phyloP scores from a whole-genome alignment of 1,140 invertebrate genomes.

The Pogonus chalceus region DNA sequence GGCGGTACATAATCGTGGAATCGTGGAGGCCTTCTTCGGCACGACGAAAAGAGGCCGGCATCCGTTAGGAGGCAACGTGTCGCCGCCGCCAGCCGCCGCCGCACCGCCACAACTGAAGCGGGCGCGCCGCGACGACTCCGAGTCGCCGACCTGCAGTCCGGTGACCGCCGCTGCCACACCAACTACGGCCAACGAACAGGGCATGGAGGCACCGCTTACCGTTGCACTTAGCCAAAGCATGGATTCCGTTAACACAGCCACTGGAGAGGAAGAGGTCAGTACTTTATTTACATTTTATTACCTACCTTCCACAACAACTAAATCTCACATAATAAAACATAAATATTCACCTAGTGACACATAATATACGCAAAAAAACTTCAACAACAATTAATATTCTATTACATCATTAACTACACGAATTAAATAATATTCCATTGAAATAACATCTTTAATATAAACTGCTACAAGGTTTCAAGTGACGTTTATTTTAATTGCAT shows the following conservation, averaged over 20 bases:
- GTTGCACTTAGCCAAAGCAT: conserved; percentile 71
- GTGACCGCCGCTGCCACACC: conserved; percentile 10
- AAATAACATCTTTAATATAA: no score
- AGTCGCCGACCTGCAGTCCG: conserved; percentile 20
- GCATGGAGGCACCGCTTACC: conserved; percentile 43
- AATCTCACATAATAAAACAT: no score
- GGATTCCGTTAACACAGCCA: conserved; percentile 85
- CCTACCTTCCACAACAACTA: no score
- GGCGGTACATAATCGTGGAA: conserved; percentile 19
- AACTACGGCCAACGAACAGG: conserved; percentile 11
- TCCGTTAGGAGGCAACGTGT: conserved; percentile 32
- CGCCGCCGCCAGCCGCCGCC: conserved; percentile 29
- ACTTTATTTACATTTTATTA: no score
- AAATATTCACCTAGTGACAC: no score
- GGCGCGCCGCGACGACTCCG: conserved; percentile 41
- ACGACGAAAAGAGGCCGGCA: conserved; percentile 34
- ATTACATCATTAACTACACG: no score
- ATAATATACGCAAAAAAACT: no score
- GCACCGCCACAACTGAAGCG: conserved; percentile 41
- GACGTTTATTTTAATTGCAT: no score
- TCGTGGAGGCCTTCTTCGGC: conserved; percentile 32
- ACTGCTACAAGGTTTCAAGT: no score
- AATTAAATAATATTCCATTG: no score
- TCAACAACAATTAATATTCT: no score
- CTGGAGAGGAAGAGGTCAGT: conserved; percentile 83